A percentile compares a stretch with the other conserved stretches of the same genome.
These are phyloP conservation scores for Acrocera orbiculus DNA, from an alignment of 2,888 invertebrate species.

Conservation along the genomic window DNA sequence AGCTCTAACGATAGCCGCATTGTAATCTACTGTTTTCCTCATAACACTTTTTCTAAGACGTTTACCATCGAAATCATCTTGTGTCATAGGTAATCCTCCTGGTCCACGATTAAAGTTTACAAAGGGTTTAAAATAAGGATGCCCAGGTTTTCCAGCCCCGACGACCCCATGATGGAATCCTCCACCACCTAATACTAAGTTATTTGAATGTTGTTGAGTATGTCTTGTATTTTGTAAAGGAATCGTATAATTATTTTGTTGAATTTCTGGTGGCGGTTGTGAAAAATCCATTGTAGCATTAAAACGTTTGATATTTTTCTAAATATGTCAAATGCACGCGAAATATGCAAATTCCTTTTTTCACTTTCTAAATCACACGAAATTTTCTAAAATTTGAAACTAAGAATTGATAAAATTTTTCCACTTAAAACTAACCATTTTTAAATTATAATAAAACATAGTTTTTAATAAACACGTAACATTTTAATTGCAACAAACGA, in stretches of 20 bases:
- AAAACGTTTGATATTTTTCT: too few relatives aligned
- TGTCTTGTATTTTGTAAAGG: constrained; percentile 16
- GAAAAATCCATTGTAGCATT: constrained; percentile 19
- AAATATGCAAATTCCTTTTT: too few relatives aligned
- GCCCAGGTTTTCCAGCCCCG: constrained; percentile 23
- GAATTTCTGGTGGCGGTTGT: constrained; percentile 22
- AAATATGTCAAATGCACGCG: too few relatives aligned
- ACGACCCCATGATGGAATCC: constrained; percentile 23
- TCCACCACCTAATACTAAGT: constrained; percentile 13
- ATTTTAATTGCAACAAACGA: too few relatives aligned
- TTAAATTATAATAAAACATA: too few relatives aligned
- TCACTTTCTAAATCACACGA: too few relatives aligned
- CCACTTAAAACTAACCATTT: too few relatives aligned
- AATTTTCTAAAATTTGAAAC: too few relatives aligned
- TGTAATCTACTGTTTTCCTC: constrained; percentile 96
- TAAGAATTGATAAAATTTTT: too few relatives aligned
- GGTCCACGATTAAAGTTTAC: constrained; percentile 32
- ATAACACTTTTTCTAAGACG: constrained; percentile 88
- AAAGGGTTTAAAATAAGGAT: constrained; percentile 29
- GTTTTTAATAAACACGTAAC: too few relatives aligned
- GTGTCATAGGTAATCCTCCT: constrained; percentile 42
- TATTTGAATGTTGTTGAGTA: constrained; percentile 14
- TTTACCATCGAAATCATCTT: constrained; percentile 91
- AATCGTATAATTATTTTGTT: constrained; percentile 16
- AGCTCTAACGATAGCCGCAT: constrained; percentile 82